Evolutionary conservation across 1,140 invertebrate genomes (phyloP).

Genomic region (Drosophila mayri): DNA sequence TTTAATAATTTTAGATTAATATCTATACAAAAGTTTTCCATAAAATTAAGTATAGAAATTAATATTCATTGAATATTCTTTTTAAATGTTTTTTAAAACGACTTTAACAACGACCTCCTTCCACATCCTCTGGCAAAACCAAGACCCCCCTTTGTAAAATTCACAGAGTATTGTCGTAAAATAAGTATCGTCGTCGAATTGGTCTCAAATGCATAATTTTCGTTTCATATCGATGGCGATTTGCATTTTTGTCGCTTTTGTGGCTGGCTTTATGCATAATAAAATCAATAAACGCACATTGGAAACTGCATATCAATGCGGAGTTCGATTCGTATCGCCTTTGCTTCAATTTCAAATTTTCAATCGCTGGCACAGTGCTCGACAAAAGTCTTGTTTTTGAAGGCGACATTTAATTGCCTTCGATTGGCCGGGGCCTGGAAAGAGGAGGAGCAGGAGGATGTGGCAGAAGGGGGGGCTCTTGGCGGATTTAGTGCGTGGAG

Average conservation of each 20-base stretch:
- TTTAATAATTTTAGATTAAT: too few species aligned
- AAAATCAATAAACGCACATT: constrained; percentile 81
- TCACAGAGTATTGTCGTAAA: constrained; percentile 26
- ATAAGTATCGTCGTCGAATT: constrained; percentile 60
- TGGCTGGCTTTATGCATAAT: constrained; percentile 79
- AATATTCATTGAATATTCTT: background rate
- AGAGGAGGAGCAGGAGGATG: constrained; percentile 3
- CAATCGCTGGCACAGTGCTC: constrained; percentile 34
- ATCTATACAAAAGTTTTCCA: too few species aligned
- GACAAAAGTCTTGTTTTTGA: constrained; percentile 65
- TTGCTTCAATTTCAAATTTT: constrained; percentile 30
- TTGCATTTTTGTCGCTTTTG: constrained; percentile 79
- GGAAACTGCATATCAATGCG: constrained; percentile 68
- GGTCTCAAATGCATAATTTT: constrained; percentile 80
- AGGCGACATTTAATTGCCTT: constrained; percentile 80
- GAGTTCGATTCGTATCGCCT: constrained; percentile 39
- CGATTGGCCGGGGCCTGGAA: constrained; percentile 32
- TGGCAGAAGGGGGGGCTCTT: background rate
- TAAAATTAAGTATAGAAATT: too few species aligned
- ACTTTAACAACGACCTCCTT: background rate
- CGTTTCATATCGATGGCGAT: constrained; percentile 73
- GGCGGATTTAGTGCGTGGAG: constrained; percentile 53
- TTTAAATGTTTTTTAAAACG: background rate
- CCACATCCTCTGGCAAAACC: too few species aligned
- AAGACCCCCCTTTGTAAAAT: too few species aligned